Evolutionary conservation across 2,797 vertebrate genomes (phyloP).

Genomic region (Mergus octosetaceus): DNA sequence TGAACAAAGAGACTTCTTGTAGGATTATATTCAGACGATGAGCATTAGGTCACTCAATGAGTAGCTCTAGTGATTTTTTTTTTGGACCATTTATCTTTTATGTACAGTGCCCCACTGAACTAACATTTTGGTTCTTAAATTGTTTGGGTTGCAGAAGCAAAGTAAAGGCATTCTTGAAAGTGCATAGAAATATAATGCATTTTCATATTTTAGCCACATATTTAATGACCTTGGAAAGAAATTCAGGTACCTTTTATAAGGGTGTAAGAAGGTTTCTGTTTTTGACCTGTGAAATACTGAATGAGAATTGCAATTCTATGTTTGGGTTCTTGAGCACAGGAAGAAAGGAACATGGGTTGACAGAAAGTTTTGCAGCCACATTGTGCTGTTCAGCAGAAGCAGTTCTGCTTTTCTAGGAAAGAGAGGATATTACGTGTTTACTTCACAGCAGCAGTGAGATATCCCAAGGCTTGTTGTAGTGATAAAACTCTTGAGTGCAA

Average conservation of each 20-base stretch:
- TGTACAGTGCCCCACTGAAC: not conserved
- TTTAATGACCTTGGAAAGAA: not conserved
- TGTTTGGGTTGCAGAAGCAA: not conserved
- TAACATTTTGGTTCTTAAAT: not conserved
- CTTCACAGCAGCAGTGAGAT: not conserved
- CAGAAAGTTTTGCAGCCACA: not conserved
- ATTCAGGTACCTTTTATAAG: not conserved
- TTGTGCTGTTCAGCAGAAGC: not conserved
- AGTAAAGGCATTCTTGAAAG: not conserved
- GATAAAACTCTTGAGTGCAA: not conserved
- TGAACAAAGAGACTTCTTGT: not conserved
- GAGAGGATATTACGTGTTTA: not conserved
- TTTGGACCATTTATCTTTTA: not conserved
- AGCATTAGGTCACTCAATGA: not conserved
- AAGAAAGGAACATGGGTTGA: fast-evolving
- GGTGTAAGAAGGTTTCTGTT: not conserved
- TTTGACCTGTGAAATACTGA: not conserved
- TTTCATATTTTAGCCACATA: not conserved
- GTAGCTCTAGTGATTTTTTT: not conserved
- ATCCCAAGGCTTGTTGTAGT: not conserved
- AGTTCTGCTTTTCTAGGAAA: not conserved
- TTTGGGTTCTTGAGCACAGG: not conserved
- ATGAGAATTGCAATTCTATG: not conserved
- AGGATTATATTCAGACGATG: not conserved
- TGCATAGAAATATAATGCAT: not conserved